Base-by-base conservation (phyloP, 1,140 invertebrate species). In the Drosophila burlai region DNA sequence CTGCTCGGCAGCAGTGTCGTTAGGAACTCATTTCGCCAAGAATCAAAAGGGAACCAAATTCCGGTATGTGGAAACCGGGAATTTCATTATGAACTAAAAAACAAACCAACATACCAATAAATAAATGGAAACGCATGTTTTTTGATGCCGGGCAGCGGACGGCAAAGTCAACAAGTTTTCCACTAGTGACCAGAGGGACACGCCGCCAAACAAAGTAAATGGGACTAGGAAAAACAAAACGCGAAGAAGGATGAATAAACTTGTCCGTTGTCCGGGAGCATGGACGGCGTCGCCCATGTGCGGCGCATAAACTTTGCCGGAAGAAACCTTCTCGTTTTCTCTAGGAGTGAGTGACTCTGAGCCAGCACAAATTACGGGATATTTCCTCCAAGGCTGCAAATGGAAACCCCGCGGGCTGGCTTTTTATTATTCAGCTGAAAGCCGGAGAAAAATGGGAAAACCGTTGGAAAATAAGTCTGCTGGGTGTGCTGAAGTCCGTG, bases 231-330 rank as follows among this genome's bases (percentile, higher is more conserved):
- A 47, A 77, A 67, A 43, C 42, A 57, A 11, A 68, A 66, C 46
- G 24, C 11, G 38, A 13, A 45, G 46, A 13, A 45, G 61, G 45
- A 57, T 42, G 50, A 54, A 76, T 52, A 66, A 77, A 78, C 65
- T 78, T 78, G 49, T 29, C 47, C 50, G 26, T n/a, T 59, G 40
- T 57, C 36, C 24, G 46, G 54, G 38, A 26, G 46, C 24, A 5
- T 50, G 31, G 43, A 55, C 67, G 67, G 55, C 65, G 72, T 71
- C 76, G 71, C 66, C 79, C 73, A 82, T 74, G 72, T 75, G 77
- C 73, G 68, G 64, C 54, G 55, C 73, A 81, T 83, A 81, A 87
- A 81, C 69, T 81, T 73, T 72, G 42, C 50, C 76, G 38, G 52
- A 77, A 57, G 38, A 36, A 58, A 62, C 52, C 52, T 40, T 40